A percentile compares a stretch with the other conserved stretches of the same genome.
phyloP scores from a whole-genome alignment of 30 jellyfish, hydroid and myxozoan species.

The Catostylus mosaicus region DNA sequence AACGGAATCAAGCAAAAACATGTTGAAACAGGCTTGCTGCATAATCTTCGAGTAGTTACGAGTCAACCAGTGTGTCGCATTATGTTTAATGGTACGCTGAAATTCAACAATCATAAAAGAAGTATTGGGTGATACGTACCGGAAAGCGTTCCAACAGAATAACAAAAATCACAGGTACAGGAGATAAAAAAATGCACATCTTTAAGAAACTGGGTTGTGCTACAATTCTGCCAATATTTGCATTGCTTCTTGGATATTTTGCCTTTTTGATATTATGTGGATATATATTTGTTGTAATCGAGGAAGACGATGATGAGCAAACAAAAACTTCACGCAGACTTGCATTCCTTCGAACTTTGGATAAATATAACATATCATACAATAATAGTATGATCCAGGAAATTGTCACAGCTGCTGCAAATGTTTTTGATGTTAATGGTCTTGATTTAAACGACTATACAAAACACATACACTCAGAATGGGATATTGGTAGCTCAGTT shows the following conservation, averaged over 20 bases:
- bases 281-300: slow-evolving; percentile 36
- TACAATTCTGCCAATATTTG: slow-evolving; percentile 2
- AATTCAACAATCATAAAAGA: not conserved
- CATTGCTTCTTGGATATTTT: slow-evolving; percentile 47
- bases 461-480: slow-evolving; percentile 32
- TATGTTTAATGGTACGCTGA: not conserved
- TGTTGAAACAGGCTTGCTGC: no score
- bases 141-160: not conserved
- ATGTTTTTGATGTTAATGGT: slow-evolving; percentile 58
- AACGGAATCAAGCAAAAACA: not conserved
- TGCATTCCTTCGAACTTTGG: slow-evolving; percentile 27
- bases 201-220: slow-evolving; percentile 27
- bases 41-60: not conserved
- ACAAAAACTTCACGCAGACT: slow-evolving; percentile 22
- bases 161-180: not conserved
- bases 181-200: not conserved
- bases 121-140: not conserved
- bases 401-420: slow-evolving; percentile 50
- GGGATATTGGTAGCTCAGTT: slow-evolving; percentile 69
- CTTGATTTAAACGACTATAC: slow-evolving; percentile 25
- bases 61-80: not conserved
- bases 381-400: slow-evolving; percentile 62
- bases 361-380: slow-evolving; percentile 44
- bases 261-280: slow-evolving; percentile 52
- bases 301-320: slow-evolving; percentile 34